Evolutionary conservation across 2,113 vertebrate species (phyloP).

Genomic region (Aphyosemion australe): DNA sequence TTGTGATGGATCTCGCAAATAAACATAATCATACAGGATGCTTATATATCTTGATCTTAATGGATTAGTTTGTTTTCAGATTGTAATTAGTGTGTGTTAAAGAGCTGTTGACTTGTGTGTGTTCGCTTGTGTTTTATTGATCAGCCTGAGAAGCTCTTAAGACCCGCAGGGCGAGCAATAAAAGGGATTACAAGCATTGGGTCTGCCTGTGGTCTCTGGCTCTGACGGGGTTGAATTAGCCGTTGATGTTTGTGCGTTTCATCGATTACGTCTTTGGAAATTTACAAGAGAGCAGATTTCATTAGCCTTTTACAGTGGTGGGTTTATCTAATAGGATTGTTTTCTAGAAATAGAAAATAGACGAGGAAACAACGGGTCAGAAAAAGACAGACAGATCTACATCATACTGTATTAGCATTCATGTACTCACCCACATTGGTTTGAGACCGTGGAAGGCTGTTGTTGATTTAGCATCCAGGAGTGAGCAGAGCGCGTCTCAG

Average conservation of each 20-base stretch:
- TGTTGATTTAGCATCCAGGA: no score
- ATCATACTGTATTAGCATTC: no score
- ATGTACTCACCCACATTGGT: no score
- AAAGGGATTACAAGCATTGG: slow-evolving; percentile 9
- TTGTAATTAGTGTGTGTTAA: slow-evolving; percentile 24
- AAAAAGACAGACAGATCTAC: no score
- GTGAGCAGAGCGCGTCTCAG: no score
- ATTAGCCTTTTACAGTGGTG: no score
- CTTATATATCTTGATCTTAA: slow-evolving; percentile 12
- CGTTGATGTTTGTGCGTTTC: slow-evolving; percentile 11
- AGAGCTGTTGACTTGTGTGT: slow-evolving; percentile 15
- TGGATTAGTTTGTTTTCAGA: slow-evolving; percentile 18
- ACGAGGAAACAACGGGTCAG: no score
- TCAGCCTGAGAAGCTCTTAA: slow-evolving; percentile 27
- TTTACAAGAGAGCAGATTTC: background rate
- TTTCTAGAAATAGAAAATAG: background rate
- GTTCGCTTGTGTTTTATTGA: slow-evolving; percentile 45
- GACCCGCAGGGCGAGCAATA: slow-evolving; percentile 4
- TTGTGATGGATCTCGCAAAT: background rate
- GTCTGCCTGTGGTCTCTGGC: slow-evolving; percentile 4
- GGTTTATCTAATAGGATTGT: no score
- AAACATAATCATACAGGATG: slow-evolving; percentile 12
- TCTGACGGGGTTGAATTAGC: slow-evolving; percentile 3
- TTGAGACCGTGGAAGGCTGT: no score
- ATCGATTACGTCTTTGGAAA: background rate